phyloP scores from a whole-genome alignment of 2,888 invertebrate species.

The Coelinius sp. region DNA sequence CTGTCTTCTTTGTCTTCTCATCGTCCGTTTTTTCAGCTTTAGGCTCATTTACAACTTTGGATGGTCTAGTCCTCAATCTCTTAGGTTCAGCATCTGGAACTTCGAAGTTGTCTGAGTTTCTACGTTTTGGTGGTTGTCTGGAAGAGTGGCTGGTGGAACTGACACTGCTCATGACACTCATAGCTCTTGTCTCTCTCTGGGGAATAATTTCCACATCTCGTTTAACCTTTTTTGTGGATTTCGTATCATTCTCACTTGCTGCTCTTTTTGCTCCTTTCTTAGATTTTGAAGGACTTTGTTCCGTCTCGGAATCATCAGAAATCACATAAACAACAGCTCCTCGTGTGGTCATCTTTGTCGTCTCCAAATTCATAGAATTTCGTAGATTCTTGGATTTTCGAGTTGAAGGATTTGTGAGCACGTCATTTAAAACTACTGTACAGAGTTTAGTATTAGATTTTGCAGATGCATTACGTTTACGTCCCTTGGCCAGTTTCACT shows the following conservation, averaged over 20 bases:
- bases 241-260: conserved; percentile 34
- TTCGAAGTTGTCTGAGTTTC: conserved; percentile 5
- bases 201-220: background rate
- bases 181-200: background rate
- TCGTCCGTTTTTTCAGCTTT: background rate
- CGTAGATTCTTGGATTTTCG: conserved; percentile 26
- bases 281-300: background rate
- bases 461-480: conserved; percentile 31
- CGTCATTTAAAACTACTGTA: conserved; percentile 62
- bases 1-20: conserved; percentile 13
- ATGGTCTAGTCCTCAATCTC: conserved; percentile 7
- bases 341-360: conserved; percentile 34
- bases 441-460: conserved; percentile 54
- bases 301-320: conserved; percentile 37
- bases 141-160: background rate
- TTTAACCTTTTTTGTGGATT: conserved; percentile 27
- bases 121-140: background rate
- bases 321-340: conserved; percentile 45
- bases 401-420: conserved; percentile 45
- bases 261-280: conserved; percentile 33
- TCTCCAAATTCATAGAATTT: conserved; percentile 47
- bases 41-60: background rate
- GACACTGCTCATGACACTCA: conserved; percentile 5
- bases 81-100: conserved; percentile 30
- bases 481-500: conserved; percentile 29